Base-by-base conservation (phyloP, 2,113 vertebrate genomes). In the Bos taurus region DNA sequence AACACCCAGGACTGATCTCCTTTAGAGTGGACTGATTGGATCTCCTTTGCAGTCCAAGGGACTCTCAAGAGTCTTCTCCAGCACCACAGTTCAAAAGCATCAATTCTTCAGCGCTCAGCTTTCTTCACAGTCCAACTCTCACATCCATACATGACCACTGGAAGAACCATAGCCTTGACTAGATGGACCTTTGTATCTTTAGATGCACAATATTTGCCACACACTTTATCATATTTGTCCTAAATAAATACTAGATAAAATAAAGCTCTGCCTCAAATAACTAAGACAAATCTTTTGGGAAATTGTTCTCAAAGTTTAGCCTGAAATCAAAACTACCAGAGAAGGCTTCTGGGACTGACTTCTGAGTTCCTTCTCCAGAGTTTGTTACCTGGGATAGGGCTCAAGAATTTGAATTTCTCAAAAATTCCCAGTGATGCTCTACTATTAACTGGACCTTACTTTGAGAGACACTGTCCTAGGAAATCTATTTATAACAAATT, bases 401-500 rank as follows among this genome's bases (percentile, higher is more conserved):
- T 81, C 7, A 92, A 89, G 5, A 60, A 60, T 67, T 48, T 56
- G 13, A 33, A 48, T 89, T 89, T 67, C 14, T 60, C 33, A 85
- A 85, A 88, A 48, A 80, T 80, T 33, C 12, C 17, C 50, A 52
- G 19, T 21, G 8, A 40, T 30, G 19, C 11, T 88, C 62, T 43
- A 25, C 23, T 83, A 25, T 5, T 36, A 86, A n/a, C 46, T 15
- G 4, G 19, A 60, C 9, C 13, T 36, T 1, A 71, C 40, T 86
- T 86, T 36, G 14, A 88, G 36, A 56, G 87, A 82, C 9, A 88
- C 15, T 59, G 23, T 7, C 0, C 4, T 54, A 23, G 3, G 8
- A 2, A n/a, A 88, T 91, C 30, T 95, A 13, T 59, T 74, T 88
- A 90, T 92, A 92, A 78, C 14, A 90, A 48, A 93, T 97, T 88